Evolutionary conservation across 2,888 invertebrate species (phyloP).

Genomic region (Aphrophora alni): DNA sequence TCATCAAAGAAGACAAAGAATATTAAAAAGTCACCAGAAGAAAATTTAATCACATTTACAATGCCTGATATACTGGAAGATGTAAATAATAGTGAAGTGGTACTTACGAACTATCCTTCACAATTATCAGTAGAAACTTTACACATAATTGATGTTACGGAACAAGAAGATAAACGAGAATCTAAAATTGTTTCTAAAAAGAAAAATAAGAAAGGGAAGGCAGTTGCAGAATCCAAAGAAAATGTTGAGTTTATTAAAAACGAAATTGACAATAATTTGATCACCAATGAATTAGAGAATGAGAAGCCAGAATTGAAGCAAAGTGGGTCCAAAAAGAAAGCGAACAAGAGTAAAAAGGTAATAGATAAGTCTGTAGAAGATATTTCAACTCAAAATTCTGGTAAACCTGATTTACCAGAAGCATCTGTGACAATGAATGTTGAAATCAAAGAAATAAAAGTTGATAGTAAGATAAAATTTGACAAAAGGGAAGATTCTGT

Average conservation of each 20-base stretch:
- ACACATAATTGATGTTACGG: background rate
- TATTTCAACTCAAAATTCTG: too few relatives aligned
- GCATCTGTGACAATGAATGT: background rate
- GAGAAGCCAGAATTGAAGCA: background rate
- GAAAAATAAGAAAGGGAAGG: background rate
- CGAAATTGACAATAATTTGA: background rate
- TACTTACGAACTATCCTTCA: background rate
- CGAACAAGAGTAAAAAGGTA: background rate
- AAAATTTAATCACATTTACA: background rate
- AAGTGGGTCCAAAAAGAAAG: background rate
- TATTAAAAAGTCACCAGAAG: background rate
- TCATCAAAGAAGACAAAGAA: background rate
- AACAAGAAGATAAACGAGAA: background rate
- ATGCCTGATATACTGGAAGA: background rate
- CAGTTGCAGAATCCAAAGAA: background rate
- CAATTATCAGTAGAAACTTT: background rate
- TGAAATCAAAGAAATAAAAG: background rate
- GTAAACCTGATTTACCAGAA: background rate
- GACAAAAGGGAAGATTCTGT: background rate
- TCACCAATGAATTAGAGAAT: background rate
- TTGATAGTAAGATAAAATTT: background rate
- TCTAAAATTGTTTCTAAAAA: background rate
- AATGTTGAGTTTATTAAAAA: background rate
- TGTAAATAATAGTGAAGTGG: background rate
- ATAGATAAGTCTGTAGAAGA: background rate